These are phyloP conservation scores for Agrochola macilenta DNA, from an alignment of 2,888 invertebrate species.

Conservation along the genomic window DNA sequence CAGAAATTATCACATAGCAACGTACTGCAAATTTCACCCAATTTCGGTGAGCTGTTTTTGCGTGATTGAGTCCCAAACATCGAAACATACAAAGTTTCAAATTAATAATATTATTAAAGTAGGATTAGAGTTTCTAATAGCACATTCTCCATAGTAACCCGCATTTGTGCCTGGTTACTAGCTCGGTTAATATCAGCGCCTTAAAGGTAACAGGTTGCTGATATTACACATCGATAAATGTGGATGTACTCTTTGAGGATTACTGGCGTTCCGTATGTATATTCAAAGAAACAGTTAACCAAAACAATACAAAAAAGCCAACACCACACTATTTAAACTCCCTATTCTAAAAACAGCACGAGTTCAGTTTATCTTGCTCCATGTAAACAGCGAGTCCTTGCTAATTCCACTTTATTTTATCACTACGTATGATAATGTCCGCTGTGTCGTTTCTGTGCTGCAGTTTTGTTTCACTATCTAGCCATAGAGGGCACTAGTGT, in stretches of 20 bases:
- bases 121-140: too few species aligned
- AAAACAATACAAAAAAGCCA: background rate
- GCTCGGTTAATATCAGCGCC: background rate
- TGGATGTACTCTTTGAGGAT: too few species aligned
- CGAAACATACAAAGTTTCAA: too few species aligned
- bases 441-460: slow-evolving; percentile 52
- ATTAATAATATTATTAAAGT: too few species aligned
- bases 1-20: too few species aligned
- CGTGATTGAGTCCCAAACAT: too few species aligned
- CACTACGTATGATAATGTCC: slow-evolving; percentile 59
- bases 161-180: background rate
- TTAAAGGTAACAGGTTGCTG: background rate
- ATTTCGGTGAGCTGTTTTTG: too few species aligned
- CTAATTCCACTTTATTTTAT: slow-evolving; percentile 59
- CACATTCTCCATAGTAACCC: background rate
- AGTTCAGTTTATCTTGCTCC: slow-evolving; percentile 38
- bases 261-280: background rate
- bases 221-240: background rate
- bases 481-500: slow-evolving; percentile 56
- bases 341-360: slow-evolving; percentile 23
- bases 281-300: background rate
- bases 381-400: slow-evolving; percentile 44
- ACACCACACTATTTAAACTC: slow-evolving; percentile 1
- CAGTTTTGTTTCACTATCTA: slow-evolving; percentile 55
- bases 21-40: too few species aligned